These are phyloP conservation scores for Gnathonemus echidnorhynchus DNA, from an alignment of 2,113 vertebrate genomes.

Conservation along the genomic window DNA sequence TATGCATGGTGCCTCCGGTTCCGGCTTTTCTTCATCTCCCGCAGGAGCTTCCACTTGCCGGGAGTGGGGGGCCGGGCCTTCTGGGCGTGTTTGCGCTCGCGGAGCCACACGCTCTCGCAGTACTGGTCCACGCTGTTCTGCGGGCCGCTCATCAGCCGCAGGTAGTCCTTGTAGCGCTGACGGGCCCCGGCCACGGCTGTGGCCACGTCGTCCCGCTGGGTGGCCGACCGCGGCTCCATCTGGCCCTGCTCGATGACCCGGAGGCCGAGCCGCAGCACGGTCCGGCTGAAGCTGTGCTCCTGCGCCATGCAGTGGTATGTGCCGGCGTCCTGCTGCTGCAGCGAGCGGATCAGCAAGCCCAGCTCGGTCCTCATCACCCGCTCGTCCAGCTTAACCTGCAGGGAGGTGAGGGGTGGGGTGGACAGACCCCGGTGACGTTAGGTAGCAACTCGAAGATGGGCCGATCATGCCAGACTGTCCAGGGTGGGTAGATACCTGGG, in stretches of 20 bases:
- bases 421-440: not conserved
- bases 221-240: slow-evolving; percentile 69
- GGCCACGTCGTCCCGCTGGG: slow-evolving; percentile 55
- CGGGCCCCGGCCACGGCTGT: slow-evolving; percentile 34
- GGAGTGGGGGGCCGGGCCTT: slow-evolving; percentile 58
- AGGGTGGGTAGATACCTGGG: not conserved
- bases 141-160: slow-evolving; percentile 78
- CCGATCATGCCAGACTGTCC: not conserved
- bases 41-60: slow-evolving; percentile 92
- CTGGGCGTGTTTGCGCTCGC: slow-evolving; percentile 70
- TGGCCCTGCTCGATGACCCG: slow-evolving; percentile 77
- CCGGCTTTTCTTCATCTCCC: slow-evolving; percentile 89
- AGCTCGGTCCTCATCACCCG: slow-evolving; percentile 78
- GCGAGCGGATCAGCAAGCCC: slow-evolving; percentile 82
- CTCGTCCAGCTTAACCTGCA: slow-evolving; percentile 79
- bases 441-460: not conserved
- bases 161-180: slow-evolving; percentile 88
- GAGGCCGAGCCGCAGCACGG: slow-evolving; percentile 72
- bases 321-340: slow-evolving; percentile 74
- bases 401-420: not conserved
- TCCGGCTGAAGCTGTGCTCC: slow-evolving; percentile 83
- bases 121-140: slow-evolving; percentile 84
- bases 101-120: slow-evolving; percentile 89
- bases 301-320: slow-evolving; percentile 82
- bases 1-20: slow-evolving; percentile 78